A percentile compares a stretch with the other conserved stretches of the same genome.
These are phyloP conservation scores for Cygnus buccinator DNA, from an alignment of 2,113 vertebrate species.

Conservation along the genomic window DNA sequence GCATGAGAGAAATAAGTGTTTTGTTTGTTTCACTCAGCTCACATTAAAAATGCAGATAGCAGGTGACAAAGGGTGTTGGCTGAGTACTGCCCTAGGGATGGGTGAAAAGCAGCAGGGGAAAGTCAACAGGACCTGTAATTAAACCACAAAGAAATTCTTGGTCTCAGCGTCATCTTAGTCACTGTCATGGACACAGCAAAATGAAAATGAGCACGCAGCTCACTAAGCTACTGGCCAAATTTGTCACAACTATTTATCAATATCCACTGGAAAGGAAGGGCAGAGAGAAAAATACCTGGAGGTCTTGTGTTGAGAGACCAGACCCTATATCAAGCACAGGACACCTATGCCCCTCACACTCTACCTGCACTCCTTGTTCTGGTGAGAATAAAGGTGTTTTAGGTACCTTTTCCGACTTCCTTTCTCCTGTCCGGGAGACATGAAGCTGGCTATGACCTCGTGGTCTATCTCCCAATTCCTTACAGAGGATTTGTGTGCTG, in stretches of 20 bases:
- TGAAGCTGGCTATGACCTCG: not conserved
- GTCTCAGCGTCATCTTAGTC: not conserved
- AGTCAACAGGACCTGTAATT: not conserved
- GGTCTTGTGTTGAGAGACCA: not conserved
- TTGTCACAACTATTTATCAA: not conserved
- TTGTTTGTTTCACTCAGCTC: not conserved
- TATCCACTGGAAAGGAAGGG: not conserved
- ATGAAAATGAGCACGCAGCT: not conserved
- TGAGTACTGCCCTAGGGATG: not conserved
- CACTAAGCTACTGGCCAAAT: no score
- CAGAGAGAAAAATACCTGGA: not conserved
- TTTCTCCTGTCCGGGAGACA: not conserved
- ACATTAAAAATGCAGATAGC: not conserved
- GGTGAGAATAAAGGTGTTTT: fast-evolving
- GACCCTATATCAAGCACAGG: not conserved
- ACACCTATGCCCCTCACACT: fast-evolving
- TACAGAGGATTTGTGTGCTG: not conserved
- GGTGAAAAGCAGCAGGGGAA: not conserved
- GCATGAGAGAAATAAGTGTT: not conserved
- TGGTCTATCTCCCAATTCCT: not conserved
- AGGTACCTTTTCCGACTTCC: not conserved
- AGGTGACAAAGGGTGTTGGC: not conserved
- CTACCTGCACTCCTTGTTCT: not conserved
- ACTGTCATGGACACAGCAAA: not conserved
- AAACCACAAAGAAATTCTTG: not conserved